phyloP scores from a whole-genome alignment of 37 sponge, comb jelly and placozoan genomes.

The Halichondria panicea region DNA sequence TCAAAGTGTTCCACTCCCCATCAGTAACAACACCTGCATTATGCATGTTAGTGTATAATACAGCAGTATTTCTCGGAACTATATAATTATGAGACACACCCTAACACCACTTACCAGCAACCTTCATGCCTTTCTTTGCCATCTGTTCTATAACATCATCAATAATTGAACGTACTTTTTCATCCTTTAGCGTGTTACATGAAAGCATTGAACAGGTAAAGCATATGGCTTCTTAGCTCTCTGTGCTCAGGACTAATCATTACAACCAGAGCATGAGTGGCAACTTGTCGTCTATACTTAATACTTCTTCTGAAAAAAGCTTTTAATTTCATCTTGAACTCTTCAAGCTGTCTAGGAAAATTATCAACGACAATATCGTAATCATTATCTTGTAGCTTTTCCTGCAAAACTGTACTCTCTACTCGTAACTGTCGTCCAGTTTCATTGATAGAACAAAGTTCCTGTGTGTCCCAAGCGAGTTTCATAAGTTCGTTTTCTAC shows the following conservation, averaged over 20 bases:
- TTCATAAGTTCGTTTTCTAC: background rate
- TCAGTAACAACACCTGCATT: background rate
- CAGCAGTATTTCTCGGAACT: no score
- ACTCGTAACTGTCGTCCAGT: background rate
- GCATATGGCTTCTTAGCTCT: slow-evolving; percentile 45
- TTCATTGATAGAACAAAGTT: background rate
- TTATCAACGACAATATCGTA: background rate
- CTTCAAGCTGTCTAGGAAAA: background rate
- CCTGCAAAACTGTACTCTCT: no score
- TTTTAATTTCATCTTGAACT: background rate
- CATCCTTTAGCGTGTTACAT: slow-evolving; percentile 11
- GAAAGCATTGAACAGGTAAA: slow-evolving; percentile 42
- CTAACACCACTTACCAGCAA: no score
- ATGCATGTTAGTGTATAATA: background rate
- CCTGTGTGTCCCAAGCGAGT: background rate
- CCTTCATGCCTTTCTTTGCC: no score
- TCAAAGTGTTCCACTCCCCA: slow-evolving; percentile 3
- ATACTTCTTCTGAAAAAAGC: background rate
- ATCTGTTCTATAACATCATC: background rate
- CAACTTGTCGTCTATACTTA: background rate
- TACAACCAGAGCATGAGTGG: slow-evolving; percentile 1
- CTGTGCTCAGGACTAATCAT: slow-evolving; percentile 40
- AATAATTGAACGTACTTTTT: background rate
- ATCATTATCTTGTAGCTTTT: no score
- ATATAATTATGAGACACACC: no score